Base-by-base conservation (phyloP, 2,888 invertebrate species). In the Dorcus parallelipipedus region DNA sequence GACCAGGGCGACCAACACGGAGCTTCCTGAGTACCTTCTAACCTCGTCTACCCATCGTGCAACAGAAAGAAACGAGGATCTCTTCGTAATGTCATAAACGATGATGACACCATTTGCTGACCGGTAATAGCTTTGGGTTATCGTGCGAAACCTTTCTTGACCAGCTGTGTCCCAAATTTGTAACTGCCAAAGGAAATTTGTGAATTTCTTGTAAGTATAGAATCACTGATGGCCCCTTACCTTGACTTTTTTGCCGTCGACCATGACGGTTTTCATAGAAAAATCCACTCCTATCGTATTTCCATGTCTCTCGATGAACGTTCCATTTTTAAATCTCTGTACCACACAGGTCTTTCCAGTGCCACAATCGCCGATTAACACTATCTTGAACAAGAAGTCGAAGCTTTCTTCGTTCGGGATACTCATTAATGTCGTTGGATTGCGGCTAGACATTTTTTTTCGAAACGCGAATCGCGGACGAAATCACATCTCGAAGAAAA, bases 101-200 rank as follows among this genome's bases (percentile, higher is more conserved):
- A 97, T 89, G 66, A 97, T 92, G 61, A 97, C 96, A 68, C 96
- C 97, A 82, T 97, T 95, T 43, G 97, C 97, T 67, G 95, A 95
- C 73, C 97, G 87, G 79, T 97, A 97, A 77, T 97, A 97, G 76
- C 95, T 95, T 77, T 97, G 97, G 1, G 97, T 97, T 69, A 97
- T 97, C 4, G 97, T 97, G 61, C 97, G 86, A 80, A 97, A 97
- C 62, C 97, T 83, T 78, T 97, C 97, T 75, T 97, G 97, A 0
- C 97, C 97, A 54, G 97, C 96, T 8, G 96, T 97, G 79, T 97
- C 96, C 96, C 96, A 96, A 74, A 97, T 95, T 84, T 95, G 95
- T 62, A 93, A 82, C 93, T 93, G 77, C 65, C 79, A 79, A 64
- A 52, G 26, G 26, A 69, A 62, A 58, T 38, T 51, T 56, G 9